Conservation (phyloP, 2,797 vertebrate species). For the Netta rufina region DNA sequence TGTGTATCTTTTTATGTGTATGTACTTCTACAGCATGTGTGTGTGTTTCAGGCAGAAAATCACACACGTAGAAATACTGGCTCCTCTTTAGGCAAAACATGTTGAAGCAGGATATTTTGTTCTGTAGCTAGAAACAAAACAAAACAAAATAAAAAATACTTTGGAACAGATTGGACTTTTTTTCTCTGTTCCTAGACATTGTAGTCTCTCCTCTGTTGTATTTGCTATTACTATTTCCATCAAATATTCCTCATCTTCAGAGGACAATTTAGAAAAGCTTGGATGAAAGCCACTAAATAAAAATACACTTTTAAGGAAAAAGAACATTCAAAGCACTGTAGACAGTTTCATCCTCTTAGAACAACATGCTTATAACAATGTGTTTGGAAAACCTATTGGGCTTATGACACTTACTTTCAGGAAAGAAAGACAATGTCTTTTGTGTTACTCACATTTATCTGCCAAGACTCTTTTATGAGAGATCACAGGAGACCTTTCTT, state of each 20-base stretch:
- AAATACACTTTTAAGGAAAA: not conserved
- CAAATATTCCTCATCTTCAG: not conserved
- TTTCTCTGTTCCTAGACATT: not conserved
- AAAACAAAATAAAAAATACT: not conserved
- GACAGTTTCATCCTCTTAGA: not conserved
- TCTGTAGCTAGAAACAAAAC: not conserved
- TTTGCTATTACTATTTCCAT: not conserved
- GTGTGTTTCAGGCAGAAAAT: not conserved
- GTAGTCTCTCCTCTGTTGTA: not conserved
- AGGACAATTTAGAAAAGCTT: not conserved
- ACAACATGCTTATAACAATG: not conserved
- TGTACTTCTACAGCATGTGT: not conserved
- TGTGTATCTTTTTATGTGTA: not conserved
- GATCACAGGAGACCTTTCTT: not conserved
- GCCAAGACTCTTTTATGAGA: not conserved
- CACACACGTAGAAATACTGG: rapidly evolving
- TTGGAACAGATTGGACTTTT: not conserved
- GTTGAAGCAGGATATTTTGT: not conserved
- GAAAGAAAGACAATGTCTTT: constrained; percentile 7
- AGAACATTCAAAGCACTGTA: not conserved
- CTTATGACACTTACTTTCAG: not conserved
- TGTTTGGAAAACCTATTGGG: not conserved
- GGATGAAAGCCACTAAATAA: not conserved
- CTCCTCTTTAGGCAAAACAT: not conserved
- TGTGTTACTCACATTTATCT: constrained; percentile 4